phyloP scores from a whole-genome alignment of 2,888 invertebrate species.

The Charanyca ferruginea region DNA sequence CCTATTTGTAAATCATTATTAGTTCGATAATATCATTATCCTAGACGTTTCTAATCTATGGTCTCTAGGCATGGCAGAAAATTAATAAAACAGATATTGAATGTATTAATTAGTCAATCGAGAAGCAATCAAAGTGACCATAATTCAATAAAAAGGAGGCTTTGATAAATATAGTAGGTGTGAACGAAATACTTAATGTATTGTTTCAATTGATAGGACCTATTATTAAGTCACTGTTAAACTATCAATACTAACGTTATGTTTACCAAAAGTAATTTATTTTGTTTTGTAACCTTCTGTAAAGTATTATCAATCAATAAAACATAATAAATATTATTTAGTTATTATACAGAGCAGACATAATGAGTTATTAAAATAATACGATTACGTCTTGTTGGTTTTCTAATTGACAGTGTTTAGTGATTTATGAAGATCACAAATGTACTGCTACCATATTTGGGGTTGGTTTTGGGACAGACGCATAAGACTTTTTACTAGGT shows the following conservation, averaged over 20 bases:
- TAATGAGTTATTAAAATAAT: slow-evolving; percentile 66
- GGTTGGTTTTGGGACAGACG: slow-evolving; percentile 2
- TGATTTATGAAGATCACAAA: slow-evolving; percentile 59
- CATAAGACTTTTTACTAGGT: background rate
- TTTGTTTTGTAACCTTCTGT: slow-evolving; percentile 29
- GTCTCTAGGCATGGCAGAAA: background rate
- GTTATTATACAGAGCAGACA: slow-evolving; percentile 56
- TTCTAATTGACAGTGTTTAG: slow-evolving; percentile 46
- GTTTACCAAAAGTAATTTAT: slow-evolving; percentile 47
- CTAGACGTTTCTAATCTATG: background rate
- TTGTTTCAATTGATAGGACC: slow-evolving; percentile 28
- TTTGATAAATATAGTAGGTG: slow-evolving; percentile 9
- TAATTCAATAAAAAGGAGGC: slow-evolving; percentile 11
- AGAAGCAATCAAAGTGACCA: background rate
- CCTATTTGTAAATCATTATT: slow-evolving; percentile 30
- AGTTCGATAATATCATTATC: background rate
- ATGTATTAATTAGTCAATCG: slow-evolving; percentile 20
- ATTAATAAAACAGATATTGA: slow-evolving; percentile 14
- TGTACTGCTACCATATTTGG: slow-evolving; percentile 25
- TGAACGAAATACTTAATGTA: slow-evolving; percentile 22
- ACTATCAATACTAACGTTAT: slow-evolving; percentile 24
- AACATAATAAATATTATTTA: slow-evolving; percentile 47
- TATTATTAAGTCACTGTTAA: slow-evolving; percentile 34
- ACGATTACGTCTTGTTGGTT: slow-evolving; percentile 53
- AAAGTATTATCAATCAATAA: slow-evolving; percentile 45